These are phyloP conservation scores for Bagarius yarrelli DNA, from an alignment of 2,113 vertebrate genomes.

Conservation along the genomic window DNA sequence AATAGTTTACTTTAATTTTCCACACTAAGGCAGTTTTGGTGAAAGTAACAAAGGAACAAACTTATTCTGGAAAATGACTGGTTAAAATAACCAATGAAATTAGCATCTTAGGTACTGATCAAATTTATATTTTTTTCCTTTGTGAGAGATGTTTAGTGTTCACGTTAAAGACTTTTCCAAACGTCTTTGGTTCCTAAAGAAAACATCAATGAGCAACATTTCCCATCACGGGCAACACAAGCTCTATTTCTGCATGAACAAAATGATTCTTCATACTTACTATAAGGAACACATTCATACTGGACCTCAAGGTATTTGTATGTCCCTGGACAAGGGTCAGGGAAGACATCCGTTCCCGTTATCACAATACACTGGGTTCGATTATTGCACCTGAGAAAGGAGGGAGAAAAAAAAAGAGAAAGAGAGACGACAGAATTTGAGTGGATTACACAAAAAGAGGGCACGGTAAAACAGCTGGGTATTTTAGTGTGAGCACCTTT, in stretches of 20 bases:
- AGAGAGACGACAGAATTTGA: neutral
- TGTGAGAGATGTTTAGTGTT: neutral
- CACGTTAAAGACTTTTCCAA: neutral
- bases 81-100: neutral
- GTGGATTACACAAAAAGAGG: slow-evolving; percentile 68
- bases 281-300: slow-evolving; percentile 99
- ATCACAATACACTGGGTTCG: slow-evolving; percentile 98
- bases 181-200: neutral
- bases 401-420: neutral
- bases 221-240: neutral
- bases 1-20: neutral
- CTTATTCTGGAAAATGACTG: neutral
- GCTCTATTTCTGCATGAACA: neutral
- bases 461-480: slow-evolving; percentile 71
- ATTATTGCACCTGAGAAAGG: slow-evolving; percentile 90
- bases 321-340: slow-evolving; percentile 97
- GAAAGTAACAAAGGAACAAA: neutral
- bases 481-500: slow-evolving; percentile 10
- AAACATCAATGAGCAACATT: neutral
- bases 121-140: neutral
- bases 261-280: slow-evolving; percentile 83
- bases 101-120: neutral
- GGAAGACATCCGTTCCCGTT: slow-evolving; percentile 97
- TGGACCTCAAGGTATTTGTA: slow-evolving; percentile 99
- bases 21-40: neutral